A percentile compares a stretch with the other conserved stretches of the same genome.
These are phyloP conservation scores for Oasisia sp. DNA, from an alignment of 2,888 invertebrate species.

Conservation along the genomic window DNA sequence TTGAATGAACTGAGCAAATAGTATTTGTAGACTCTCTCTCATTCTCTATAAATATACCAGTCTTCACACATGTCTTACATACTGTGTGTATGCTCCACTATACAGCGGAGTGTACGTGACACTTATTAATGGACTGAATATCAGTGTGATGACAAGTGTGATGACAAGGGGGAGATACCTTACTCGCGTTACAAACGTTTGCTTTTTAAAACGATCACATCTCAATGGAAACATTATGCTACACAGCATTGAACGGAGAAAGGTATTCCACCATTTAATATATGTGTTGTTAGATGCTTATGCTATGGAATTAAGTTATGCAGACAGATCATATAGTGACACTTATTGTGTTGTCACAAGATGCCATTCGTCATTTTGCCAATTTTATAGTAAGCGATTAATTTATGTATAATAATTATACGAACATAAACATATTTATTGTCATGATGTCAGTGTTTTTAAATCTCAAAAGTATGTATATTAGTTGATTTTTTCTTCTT, in stretches of 20 bases:
- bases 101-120: background rate
- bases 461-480: background rate
- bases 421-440: background rate
- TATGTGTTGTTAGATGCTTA: background rate
- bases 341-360: background rate
- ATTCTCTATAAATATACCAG: background rate
- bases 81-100: background rate
- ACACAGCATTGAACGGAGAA: background rate
- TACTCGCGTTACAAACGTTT: too few species aligned
- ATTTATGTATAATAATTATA: background rate
- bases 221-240: background rate
- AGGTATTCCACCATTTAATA: background rate
- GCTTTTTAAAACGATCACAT: background rate
- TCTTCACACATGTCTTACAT: background rate
- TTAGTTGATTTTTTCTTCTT: too few species aligned
- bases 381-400: background rate
- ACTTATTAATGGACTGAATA: background rate
- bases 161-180: background rate
- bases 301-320: too few species aligned
- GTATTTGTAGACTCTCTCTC: too few species aligned
- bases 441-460: background rate
- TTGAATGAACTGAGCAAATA: too few species aligned
- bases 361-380: background rate
- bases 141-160: background rate
- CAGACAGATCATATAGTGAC: background rate